These are phyloP conservation scores for Tenualosa thibaudeaui DNA, from an alignment of 2,797 vertebrate genomes.

Conservation along the genomic window DNA sequence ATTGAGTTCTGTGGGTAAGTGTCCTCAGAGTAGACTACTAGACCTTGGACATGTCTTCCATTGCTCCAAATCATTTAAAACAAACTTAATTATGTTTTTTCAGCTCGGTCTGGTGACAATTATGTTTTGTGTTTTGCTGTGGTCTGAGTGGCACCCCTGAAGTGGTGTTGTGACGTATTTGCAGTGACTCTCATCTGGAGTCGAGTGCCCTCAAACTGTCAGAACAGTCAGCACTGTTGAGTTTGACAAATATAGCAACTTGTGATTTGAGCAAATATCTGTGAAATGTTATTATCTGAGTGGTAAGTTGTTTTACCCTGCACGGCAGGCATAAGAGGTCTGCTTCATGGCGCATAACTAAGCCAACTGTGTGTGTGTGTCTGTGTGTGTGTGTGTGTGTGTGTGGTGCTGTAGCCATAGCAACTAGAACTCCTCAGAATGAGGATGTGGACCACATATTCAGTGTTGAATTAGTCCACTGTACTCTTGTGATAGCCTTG, in stretches of 20 bases:
- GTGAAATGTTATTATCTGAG: background rate
- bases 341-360: background rate
- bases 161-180: background rate
- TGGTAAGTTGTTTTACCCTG: background rate
- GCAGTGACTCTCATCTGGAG: background rate
- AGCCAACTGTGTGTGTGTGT: background rate
- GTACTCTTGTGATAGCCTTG: background rate
- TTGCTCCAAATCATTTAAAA: background rate
- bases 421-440: background rate
- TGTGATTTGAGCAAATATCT: background rate
- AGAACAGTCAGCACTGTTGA: background rate
- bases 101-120: background rate
- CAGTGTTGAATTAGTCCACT: background rate
- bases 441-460: background rate
- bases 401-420: background rate
- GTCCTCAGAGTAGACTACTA: constrained; percentile 1
- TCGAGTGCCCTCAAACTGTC: constrained; percentile 1
- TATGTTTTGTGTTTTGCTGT: background rate
- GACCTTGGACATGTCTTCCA: background rate
- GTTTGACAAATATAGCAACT: background rate
- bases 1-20: constrained; percentile 97
- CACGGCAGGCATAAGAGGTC: background rate
- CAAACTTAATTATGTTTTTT: background rate
- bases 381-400: background rate
- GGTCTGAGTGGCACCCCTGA: background rate